phyloP scores from a whole-genome alignment of 2,113 vertebrate genomes.

The Laticauda laticaudata region DNA sequence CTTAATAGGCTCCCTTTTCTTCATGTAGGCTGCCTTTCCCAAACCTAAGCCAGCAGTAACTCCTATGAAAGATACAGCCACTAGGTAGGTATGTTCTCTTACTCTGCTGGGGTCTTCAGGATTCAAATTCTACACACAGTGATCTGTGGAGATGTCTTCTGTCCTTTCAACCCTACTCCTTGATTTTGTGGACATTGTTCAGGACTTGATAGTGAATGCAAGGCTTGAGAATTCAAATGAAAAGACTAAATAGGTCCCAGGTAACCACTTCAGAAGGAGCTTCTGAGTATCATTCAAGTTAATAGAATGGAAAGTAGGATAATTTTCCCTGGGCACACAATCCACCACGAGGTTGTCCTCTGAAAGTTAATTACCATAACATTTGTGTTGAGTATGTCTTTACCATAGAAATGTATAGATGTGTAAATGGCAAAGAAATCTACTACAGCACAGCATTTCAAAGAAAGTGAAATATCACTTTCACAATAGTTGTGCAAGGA shows the following conservation, averaged over 20 bases:
- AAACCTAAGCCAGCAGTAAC: slow-evolving; percentile 65
- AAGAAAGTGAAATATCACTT: background rate
- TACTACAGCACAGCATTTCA: background rate
- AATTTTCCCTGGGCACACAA: background rate
- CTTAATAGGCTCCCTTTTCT: background rate
- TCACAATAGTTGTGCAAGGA: background rate
- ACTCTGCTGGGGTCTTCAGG: background rate
- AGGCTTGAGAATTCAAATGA: background rate
- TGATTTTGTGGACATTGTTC: background rate
- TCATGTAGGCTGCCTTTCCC: slow-evolving; percentile 63
- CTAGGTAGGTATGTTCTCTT: slow-evolving; percentile 21
- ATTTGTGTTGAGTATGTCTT: background rate
- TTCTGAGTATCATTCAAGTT: background rate
- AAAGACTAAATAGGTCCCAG: background rate
- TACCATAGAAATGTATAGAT: background rate
- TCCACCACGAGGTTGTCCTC: background rate
- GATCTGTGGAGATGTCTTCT: background rate
- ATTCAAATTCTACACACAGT: background rate
- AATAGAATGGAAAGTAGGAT: background rate
- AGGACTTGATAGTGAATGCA: background rate
- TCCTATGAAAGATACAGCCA: slow-evolving; percentile 56
- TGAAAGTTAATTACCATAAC: background rate
- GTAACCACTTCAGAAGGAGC: background rate
- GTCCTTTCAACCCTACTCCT: background rate
- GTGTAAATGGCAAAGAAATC: too few relatives aligned